Conservation (phyloP, 2,113 vertebrate genomes). For the Apteryx owenii region DNA sequence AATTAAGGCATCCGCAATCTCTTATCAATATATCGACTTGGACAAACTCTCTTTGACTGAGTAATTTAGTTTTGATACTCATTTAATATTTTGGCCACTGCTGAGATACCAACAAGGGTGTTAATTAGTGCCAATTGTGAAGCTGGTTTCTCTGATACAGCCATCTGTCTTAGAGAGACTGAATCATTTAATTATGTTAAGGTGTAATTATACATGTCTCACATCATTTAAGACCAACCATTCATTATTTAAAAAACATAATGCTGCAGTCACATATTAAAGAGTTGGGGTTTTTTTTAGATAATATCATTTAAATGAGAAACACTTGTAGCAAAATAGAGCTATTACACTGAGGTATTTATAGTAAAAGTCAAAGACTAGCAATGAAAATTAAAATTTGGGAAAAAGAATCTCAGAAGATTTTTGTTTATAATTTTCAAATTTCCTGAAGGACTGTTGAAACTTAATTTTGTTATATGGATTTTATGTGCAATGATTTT, state of each 20-base stretch:
- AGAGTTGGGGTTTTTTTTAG: background rate
- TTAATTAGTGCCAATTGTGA: conserved; percentile 62
- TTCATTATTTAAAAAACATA: conserved; percentile 6
- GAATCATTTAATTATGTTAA: conserved; percentile 54
- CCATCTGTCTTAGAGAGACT: conserved; percentile 50
- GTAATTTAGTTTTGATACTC: conserved; percentile 46
- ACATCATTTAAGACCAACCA: conserved; percentile 5
- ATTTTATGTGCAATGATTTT: background rate
- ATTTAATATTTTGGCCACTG: conserved; percentile 52
- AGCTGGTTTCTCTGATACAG: conserved; percentile 28
- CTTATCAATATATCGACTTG: conserved; percentile 28
- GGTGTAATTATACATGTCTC: conserved; percentile 49
- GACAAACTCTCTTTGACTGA: background rate
- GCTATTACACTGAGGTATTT: background rate
- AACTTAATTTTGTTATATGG: background rate
- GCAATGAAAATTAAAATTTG: background rate
- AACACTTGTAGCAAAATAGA: background rate
- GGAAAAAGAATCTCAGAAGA: background rate
- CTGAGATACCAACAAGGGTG: conserved; percentile 39
- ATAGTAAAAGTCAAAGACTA: background rate
- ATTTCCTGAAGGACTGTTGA: background rate
- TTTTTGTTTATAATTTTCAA: background rate
- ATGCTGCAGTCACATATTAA: background rate
- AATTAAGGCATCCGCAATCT: conserved; percentile 18
- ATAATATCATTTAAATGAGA: background rate